Conservation (phyloP, 2,113 vertebrate genomes). For the Accipiter cooperii region DNA sequence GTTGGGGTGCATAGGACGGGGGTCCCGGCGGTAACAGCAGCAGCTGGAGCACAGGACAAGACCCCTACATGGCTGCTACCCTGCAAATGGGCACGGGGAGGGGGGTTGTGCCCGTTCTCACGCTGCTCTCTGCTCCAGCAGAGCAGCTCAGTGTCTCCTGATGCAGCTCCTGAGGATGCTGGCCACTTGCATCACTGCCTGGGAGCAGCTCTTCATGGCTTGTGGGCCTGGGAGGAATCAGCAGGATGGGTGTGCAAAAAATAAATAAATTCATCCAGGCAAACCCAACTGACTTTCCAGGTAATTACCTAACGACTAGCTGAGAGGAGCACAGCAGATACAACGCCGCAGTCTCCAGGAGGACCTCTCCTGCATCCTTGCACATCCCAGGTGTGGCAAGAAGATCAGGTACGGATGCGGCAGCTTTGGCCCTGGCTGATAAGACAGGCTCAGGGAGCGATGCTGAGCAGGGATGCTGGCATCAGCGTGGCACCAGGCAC, state of each 20-base stretch:
- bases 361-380: background rate
- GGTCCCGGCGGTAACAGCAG: background rate
- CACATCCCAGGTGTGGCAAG: background rate
- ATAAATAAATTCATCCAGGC: background rate
- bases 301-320: background rate
- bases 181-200: background rate
- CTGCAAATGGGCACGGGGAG: background rate
- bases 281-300: background rate
- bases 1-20: background rate
- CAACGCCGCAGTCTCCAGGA: background rate
- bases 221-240: background rate
- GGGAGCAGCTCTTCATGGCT: background rate
- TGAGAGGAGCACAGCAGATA: background rate
- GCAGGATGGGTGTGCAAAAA: background rate
- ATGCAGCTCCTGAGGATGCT: background rate
- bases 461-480: background rate
- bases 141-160: background rate
- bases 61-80: background rate
- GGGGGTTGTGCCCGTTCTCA: background rate
- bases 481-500: background rate
- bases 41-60: background rate
- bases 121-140: background rate
- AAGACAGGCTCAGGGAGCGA: background rate
- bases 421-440: background rate
- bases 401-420: fast-evolving